phyloP scores from a whole-genome alignment of 2,888 invertebrate species.

The Oscheius myriophilus region DNA sequence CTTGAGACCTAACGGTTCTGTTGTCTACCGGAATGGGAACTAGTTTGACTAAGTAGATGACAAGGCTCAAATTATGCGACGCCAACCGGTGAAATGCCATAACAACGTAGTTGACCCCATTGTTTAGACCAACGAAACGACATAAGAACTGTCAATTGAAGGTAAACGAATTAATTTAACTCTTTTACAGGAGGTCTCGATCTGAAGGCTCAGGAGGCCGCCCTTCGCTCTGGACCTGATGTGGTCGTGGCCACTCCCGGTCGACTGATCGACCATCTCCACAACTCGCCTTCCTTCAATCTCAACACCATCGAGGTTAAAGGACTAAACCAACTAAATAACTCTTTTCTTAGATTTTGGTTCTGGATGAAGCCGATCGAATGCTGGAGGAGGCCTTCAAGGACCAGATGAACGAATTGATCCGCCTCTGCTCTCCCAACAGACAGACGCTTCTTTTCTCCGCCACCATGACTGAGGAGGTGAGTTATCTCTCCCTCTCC shows the following conservation, averaged over 20 bases:
- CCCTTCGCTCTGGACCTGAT: conserved; percentile 85
- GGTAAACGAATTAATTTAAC: no score
- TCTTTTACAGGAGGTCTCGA: conserved; percentile 74
- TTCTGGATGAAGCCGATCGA: conserved; percentile 83
- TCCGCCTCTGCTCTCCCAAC: conserved; percentile 87
- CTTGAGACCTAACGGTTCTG: no score
- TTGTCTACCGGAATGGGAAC: no score
- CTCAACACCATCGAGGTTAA: conserved; percentile 85
- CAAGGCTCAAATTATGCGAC: no score
- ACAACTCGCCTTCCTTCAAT: conserved; percentile 89
- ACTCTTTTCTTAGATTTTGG: conserved; percentile 72
- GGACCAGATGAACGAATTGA: conserved; percentile 98
- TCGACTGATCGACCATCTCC: conserved; percentile 93
- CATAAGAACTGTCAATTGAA: no score
- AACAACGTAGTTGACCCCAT: no score
- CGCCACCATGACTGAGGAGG: conserved; percentile 98
- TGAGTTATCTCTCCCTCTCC: conserved; percentile 70
- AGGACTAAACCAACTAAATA: no score
- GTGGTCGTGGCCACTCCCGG: conserved; percentile 98
- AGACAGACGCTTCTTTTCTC: conserved; percentile 97
- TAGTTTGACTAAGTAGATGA: no score
- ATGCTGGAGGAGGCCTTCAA: conserved; percentile 99
- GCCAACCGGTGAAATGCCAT: no score
- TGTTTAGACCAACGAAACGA: no score
- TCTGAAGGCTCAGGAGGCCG: conserved; percentile 75